phyloP scores from a whole-genome alignment of 53 echinoderm and acorn worm species.

The Astropecten irregularis region DNA sequence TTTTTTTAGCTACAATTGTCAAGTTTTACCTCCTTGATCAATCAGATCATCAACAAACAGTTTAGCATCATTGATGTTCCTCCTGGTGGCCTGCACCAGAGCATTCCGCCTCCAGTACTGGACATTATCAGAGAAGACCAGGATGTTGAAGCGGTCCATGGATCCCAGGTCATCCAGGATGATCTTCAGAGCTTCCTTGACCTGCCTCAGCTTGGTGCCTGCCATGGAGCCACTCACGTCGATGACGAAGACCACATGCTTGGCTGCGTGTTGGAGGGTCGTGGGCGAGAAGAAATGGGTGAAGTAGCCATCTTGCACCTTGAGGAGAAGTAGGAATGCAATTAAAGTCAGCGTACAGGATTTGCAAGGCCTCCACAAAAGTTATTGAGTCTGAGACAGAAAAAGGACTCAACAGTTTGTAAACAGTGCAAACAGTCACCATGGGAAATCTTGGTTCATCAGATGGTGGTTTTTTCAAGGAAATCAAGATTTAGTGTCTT shows the following conservation, averaged over 20 bases:
- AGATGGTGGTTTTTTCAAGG: too few relatives aligned
- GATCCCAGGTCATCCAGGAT: slow-evolving; percentile 80
- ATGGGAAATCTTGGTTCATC: too few relatives aligned
- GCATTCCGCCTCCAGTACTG: slow-evolving; percentile 72
- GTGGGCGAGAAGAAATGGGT: slow-evolving; percentile 93
- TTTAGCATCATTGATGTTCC: slow-evolving; percentile 78
- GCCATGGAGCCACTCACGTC: slow-evolving; percentile 98
- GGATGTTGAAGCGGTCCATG: slow-evolving; percentile 86
- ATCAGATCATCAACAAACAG: slow-evolving; percentile 73
- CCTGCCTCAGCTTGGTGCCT: slow-evolving; percentile 88
- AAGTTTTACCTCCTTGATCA: slow-evolving; percentile 82
- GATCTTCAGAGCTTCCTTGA: slow-evolving; percentile 87
- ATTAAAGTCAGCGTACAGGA: too few relatives aligned
- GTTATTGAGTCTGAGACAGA: too few relatives aligned
- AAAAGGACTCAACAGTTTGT: too few relatives aligned
- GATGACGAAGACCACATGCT: slow-evolving; percentile 93
- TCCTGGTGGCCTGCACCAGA: slow-evolving; percentile 73
- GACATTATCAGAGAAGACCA: slow-evolving; percentile 87
- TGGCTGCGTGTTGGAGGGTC: slow-evolving; percentile 67
- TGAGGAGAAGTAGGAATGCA: too few relatives aligned
- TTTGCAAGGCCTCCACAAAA: too few relatives aligned
- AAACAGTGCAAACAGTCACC: too few relatives aligned
- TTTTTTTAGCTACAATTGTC: too few relatives aligned
- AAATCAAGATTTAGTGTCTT: too few relatives aligned
- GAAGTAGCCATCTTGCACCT: slow-evolving; percentile 94